These are phyloP conservation scores for Elephas maximus DNA, from an alignment of 2,113 vertebrate genomes.

Conservation along the genomic window DNA sequence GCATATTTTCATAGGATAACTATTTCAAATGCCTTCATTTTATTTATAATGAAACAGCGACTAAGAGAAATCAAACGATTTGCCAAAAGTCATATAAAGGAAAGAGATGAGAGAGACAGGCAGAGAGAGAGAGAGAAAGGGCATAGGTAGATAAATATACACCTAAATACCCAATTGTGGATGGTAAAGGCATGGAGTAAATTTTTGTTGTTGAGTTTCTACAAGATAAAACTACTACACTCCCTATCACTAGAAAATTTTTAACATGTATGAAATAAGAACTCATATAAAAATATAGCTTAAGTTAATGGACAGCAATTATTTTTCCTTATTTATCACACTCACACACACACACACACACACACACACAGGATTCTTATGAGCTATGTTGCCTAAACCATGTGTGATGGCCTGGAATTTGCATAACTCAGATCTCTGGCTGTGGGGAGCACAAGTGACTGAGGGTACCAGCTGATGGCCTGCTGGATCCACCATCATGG, in stretches of 20 bases:
- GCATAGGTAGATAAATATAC: not conserved
- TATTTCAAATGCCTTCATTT: not conserved
- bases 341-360: not conserved
- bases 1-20: slow-evolving; percentile 5
- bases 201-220: not conserved
- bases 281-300: not conserved
- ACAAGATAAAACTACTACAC: not conserved
- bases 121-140: not conserved
- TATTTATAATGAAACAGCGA: not conserved
- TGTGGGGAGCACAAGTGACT: not conserved
- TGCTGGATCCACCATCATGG: too few relatives aligned
- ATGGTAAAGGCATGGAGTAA: not conserved
- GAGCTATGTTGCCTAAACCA: not conserved
- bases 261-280: slow-evolving; percentile 22
- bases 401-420: not conserved
- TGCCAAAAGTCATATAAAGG: not conserved
- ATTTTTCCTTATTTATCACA: not conserved
- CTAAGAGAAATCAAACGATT: not conserved
- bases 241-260: not conserved
- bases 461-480: not conserved
- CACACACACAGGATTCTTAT: not conserved
- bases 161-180: not conserved
- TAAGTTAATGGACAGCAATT: not conserved
- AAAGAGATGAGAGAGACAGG: not conserved
- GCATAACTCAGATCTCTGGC: not conserved